Percentiles rank a stretch among this genome's conserved stretches.
Conservation (phyloP, 2,113 vertebrate genomes). For the Centropristis striata region DNA sequence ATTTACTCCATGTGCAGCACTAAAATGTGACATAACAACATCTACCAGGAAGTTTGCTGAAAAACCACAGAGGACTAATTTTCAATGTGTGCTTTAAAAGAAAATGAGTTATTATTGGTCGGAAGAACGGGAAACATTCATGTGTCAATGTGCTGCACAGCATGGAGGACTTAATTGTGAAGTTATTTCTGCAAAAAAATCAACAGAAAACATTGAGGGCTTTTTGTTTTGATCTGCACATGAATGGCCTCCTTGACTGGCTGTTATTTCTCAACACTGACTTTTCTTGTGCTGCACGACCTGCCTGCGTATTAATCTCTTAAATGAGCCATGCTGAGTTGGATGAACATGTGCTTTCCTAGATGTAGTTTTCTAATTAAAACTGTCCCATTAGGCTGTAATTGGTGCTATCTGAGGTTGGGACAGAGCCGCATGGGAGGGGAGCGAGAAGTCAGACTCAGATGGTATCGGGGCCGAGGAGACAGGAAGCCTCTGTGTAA, state of each 20-base stretch:
- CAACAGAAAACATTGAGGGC: conserved; percentile 42
- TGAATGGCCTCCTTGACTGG: conserved; percentile 72
- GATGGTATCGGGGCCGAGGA: conserved; percentile 81
- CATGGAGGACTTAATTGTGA: conserved; percentile 54
- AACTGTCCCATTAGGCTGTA: conserved; percentile 79
- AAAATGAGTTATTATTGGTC: conserved; percentile 58
- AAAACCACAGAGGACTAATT: conserved; percentile 45
- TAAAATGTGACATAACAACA: conserved; percentile 59
- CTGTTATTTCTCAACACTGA: conserved; percentile 61
- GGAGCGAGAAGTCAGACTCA: conserved; percentile 70
- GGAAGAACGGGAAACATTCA: conserved; percentile 51
- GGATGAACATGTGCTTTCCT: conserved; percentile 72
- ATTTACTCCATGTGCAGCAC: conserved; percentile 61
- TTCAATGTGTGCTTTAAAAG: conserved; percentile 55
- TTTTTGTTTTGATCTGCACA: conserved; percentile 66
- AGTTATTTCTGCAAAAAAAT: conserved; percentile 46
- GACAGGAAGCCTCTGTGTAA: conserved; percentile 85
- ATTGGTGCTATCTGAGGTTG: conserved; percentile 80
- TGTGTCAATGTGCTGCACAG: conserved; percentile 36
- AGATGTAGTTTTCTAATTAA: conserved; percentile 83
- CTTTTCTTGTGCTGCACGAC: conserved; percentile 51
- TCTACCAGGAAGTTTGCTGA: conserved; percentile 52
- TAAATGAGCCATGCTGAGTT: conserved; percentile 81
- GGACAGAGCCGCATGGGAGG: conserved; percentile 59
- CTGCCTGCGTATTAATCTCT: conserved; percentile 79